phyloP scores from a whole-genome alignment of 2,888 invertebrate species.

The Drosophila mimica region DNA sequence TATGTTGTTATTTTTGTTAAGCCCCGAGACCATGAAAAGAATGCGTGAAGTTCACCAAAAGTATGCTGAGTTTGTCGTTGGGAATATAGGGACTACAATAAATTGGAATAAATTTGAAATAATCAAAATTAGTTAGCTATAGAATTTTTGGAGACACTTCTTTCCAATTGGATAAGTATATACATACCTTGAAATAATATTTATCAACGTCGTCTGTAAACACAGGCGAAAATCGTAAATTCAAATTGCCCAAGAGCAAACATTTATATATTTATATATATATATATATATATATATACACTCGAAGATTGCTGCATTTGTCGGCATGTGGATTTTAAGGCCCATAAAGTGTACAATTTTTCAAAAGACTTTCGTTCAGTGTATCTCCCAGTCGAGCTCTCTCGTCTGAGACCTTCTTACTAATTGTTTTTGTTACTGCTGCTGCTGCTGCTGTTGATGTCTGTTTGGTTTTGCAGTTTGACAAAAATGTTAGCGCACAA shows the following conservation, averaged over 20 bases:
- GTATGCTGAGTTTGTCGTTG: neutral
- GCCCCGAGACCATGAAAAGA: neutral
- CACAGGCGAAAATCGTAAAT: neutral
- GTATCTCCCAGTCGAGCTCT: neutral
- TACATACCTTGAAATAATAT: neutral
- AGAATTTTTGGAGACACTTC: neutral
- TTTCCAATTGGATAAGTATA: neutral
- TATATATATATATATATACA: neutral
- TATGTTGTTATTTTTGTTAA: constrained; percentile 10
- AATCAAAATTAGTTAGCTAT: neutral
- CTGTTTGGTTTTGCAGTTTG: constrained; percentile 53
- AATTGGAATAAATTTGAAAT: neutral
- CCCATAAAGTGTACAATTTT: neutral
- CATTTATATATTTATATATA: neutral
- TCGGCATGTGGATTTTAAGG: neutral
- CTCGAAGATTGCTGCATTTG: neutral
- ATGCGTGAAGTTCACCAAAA: neutral
- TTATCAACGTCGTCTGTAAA: neutral
- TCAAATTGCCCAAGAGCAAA: neutral
- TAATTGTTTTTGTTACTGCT: neutral
- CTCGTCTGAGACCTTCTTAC: neutral
- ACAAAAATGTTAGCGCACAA: constrained; percentile 69
- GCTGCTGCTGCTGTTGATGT: constrained; percentile 25
- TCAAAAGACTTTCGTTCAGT: neutral
- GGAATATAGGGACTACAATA: neutral